These are phyloP conservation scores for Morus bassanus DNA, from an alignment of 2,797 vertebrate genomes.

Conservation along the genomic window DNA sequence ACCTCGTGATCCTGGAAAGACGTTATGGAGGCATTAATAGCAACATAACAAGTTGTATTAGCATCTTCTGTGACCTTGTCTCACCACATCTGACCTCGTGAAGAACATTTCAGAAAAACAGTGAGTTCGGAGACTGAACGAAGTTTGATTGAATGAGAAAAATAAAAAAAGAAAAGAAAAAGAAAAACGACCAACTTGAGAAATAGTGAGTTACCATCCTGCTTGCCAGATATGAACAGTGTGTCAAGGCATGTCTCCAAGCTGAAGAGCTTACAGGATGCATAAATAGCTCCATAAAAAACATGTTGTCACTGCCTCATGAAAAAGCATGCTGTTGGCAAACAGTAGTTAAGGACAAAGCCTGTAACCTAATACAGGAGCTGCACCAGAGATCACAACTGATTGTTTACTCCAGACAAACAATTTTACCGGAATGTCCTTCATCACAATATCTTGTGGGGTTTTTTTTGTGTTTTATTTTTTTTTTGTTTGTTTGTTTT, in stretches of 20 bases:
- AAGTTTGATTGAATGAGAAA: not conserved
- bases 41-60: not conserved
- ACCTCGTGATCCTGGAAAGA: not conserved
- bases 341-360: not conserved
- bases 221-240: accelerated
- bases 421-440: not conserved
- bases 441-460: not conserved
- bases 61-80: not conserved
- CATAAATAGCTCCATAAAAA: not conserved
- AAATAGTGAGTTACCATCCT: not conserved
- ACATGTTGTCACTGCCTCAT: not conserved
- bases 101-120: not conserved
- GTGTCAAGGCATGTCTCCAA: not conserved
- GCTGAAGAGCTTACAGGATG: not conserved
- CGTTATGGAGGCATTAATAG: not conserved
- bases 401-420: not conserved
- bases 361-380: not conserved
- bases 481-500: not conserved
- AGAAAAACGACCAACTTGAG: not conserved
- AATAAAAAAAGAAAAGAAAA: not conserved
- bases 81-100: not conserved
- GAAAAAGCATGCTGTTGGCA: not conserved
- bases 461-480: no score
- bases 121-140: not conserved
- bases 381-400: not conserved